Base-by-base conservation (phyloP, 2,797 vertebrate species). In the Cyprinella venusta region DNA sequence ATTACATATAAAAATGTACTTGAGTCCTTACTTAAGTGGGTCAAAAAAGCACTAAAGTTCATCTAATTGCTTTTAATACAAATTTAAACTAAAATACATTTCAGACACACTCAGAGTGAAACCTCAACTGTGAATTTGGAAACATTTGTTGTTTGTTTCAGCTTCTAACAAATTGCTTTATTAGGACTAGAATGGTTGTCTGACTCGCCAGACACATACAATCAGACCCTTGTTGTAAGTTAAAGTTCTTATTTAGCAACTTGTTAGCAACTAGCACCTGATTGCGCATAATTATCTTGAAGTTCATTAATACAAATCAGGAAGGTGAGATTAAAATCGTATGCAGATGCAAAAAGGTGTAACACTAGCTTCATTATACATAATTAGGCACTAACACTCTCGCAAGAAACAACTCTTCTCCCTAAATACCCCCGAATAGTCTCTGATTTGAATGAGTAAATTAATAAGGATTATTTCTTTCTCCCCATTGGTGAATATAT, bases 341-440 rank as follows among this genome's bases (percentile, higher is more conserved):
- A 75, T 56, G 33, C 38, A 16, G 52, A 56, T 59, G 52, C 72
- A 56, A 8, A 12, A 59, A 59, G 33, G 19, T 75, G 19, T 36
- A 68, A 69, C 50, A 38, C 78, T 40, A 59, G 65, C 52, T 50
- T 78, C 54, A 80, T 80, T 71, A 71, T 63, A 36, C 54, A 71
- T 81, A 81, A 72, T 72, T 59, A 63, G 24, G 5, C 8, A 61
- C n/a, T 76, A 21, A 59, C 45, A 30, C 36, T 68, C 67, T 70
- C 21, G 4, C 24, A 70, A 70, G 52, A 70, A 45, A 42, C 30
- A 40, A 26, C 42, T 45, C n/a, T 26, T 76, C 65, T 68, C 84
- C 77, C 70, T 79, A 84, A 88, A 87, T 26, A 64, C 56, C 72
- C 69, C 84, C 85, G 85, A 82, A 45, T n/a, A 80, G 54, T 48